phyloP scores from a whole-genome alignment of 2,113 vertebrate species.

The Chloebia gouldiae region DNA sequence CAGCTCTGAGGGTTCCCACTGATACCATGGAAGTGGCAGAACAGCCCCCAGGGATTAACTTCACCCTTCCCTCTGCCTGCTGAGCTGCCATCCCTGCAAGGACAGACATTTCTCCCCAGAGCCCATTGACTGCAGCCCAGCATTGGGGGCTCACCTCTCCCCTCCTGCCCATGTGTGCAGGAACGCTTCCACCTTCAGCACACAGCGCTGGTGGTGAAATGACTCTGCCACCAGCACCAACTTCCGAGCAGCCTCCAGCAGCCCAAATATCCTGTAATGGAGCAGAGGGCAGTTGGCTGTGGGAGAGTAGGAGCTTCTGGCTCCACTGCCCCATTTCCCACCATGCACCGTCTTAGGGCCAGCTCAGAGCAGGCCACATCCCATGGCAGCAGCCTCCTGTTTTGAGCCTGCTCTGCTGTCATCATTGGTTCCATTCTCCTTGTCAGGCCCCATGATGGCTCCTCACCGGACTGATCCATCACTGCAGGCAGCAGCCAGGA shows the following conservation, averaged over 20 bases:
- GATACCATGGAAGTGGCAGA: neutral
- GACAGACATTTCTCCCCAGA: neutral
- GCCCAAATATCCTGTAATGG: conserved; percentile 80
- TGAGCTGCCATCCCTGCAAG: accelerated
- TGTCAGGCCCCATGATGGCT: accelerated
- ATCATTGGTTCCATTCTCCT: neutral
- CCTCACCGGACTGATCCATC: conserved; percentile 91
- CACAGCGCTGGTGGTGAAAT: conserved; percentile 90
- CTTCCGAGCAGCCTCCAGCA: conserved; percentile 72
- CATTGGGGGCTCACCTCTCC: conserved; percentile 70
- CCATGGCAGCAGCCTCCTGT: accelerated
- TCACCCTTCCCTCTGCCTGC: neutral
- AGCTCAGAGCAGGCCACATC: neutral
- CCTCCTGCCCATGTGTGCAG: conserved; percentile 26
- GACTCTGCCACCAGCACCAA: conserved; percentile 85
- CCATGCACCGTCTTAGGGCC: accelerated
- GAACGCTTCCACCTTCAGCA: conserved; percentile 86
- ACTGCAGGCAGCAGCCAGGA: conserved; percentile 88
- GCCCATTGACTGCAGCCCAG: accelerated
- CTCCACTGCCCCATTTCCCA: neutral
- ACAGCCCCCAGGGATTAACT: accelerated
- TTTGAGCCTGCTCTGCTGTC: neutral
- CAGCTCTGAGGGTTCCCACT: neutral
- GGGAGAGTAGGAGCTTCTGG: neutral
- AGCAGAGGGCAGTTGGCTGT: neutral